phyloP scores from a whole-genome alignment of 1,140 invertebrate species.

The Homalodisca vitripennis region DNA sequence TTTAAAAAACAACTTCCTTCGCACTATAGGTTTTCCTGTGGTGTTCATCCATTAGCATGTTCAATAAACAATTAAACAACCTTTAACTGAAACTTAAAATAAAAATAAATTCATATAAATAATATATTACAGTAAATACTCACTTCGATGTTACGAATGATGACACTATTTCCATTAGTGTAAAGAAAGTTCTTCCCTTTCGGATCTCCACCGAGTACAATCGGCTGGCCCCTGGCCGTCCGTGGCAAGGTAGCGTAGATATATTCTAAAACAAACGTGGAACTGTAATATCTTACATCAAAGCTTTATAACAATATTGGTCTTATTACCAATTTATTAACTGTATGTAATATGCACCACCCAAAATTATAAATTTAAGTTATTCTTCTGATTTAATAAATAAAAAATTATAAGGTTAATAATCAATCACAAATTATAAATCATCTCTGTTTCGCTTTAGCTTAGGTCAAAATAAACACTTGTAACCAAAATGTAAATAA shows the following conservation, averaged over 20 bases:
- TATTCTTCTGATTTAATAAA: background rate
- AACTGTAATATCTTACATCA: too few species aligned
- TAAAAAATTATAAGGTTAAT: background rate
- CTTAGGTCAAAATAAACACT: too few species aligned
- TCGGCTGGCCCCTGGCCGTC: slow-evolving; percentile 88
- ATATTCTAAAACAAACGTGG: slow-evolving; percentile 69
- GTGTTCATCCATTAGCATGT: too few species aligned
- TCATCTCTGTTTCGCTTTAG: too few species aligned
- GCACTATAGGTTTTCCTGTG: too few species aligned
- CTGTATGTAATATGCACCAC: background rate
- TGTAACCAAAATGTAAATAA: too few species aligned
- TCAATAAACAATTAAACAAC: too few species aligned
- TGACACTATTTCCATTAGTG: slow-evolving; percentile 96
- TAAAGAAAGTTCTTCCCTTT: slow-evolving; percentile 98
- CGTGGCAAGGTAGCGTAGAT: slow-evolving; percentile 91
- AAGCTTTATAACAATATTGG: background rate
- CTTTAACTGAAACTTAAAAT: too few species aligned
- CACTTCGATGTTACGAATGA: slow-evolving; percentile 94
- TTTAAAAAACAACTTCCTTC: too few species aligned
- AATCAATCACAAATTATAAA: background rate
- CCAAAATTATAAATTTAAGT: background rate
- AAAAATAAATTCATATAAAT: too few species aligned
- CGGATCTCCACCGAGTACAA: slow-evolving; percentile 92
- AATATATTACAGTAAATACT: slow-evolving; percentile 42
- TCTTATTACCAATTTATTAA: background rate